Conservation (phyloP, 2,888 invertebrate genomes). For the Nasonovia ribisnigri region DNA sequence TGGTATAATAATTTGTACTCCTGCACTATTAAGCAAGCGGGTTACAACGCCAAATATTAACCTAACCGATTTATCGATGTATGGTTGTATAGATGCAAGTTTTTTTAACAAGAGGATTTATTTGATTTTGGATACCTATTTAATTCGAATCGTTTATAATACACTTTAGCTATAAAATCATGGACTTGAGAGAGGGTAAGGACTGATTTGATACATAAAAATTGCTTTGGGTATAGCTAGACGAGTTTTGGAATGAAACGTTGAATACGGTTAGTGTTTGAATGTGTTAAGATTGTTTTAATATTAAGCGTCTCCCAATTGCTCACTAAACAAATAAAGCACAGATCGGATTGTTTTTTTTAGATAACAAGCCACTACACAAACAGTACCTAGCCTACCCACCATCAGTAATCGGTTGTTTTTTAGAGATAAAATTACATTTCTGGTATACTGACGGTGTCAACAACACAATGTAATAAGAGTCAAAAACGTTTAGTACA, state of each 20-base stretch:
- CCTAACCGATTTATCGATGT: too few species aligned
- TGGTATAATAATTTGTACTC: not conserved
- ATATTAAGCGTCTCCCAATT: conserved; percentile 2
- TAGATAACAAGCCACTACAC: conserved; percentile 57
- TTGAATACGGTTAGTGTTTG: not conserved
- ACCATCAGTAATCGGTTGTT: conserved; percentile 25
- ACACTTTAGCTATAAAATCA: not conserved
- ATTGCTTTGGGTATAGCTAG: not conserved
- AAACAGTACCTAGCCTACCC: conserved; percentile 34
- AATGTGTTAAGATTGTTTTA: conserved; percentile 14
- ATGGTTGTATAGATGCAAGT: not conserved
- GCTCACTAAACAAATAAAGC: conserved; percentile 44
- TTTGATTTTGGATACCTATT: not conserved
- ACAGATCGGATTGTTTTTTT: conserved; percentile 62
- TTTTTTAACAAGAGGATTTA: not conserved
- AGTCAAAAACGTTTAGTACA: not conserved
- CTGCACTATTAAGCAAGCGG: not conserved
- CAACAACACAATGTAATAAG: conserved; percentile 35
- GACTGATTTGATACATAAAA: not conserved
- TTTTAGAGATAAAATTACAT: conserved; percentile 35
- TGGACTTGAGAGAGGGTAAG: not conserved
- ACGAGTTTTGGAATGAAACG: not conserved
- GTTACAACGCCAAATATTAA: too few species aligned
- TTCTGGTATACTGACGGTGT: not conserved
- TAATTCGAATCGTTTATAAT: not conserved